phyloP scores from a whole-genome alignment of 2,113 vertebrate species.

The Romanogobio albipinnatus region DNA sequence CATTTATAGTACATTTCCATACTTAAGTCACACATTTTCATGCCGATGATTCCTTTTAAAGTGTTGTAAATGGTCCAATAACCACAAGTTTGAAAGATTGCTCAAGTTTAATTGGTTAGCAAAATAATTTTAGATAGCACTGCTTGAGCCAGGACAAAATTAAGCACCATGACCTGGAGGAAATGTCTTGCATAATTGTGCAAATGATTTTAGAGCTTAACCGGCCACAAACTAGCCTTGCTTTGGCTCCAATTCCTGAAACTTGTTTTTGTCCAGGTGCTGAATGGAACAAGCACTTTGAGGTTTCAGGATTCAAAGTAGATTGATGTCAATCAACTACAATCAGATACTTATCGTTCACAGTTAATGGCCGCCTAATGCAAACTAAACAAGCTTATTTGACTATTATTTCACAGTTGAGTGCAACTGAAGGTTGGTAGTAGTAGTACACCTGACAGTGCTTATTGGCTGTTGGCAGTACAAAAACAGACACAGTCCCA shows the following conservation, averaged over 20 bases:
- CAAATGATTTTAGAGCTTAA: constrained; percentile 37
- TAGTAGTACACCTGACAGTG: not conserved
- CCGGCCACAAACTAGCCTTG: not conserved
- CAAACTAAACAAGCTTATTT: constrained; percentile 19
- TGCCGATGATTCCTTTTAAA: not conserved
- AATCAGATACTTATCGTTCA: not conserved
- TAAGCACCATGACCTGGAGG: constrained; percentile 1
- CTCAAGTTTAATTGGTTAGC: not conserved
- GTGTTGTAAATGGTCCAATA: not conserved
- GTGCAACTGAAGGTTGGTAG: not conserved
- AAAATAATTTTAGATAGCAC: constrained; percentile 19
- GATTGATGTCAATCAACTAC: constrained; percentile 49
- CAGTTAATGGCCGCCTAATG: not conserved
- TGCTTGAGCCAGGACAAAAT: constrained; percentile 14
- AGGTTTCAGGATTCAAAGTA: constrained; percentile 54
- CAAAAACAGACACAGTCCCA: not conserved
- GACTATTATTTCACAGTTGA: constrained; percentile 14
- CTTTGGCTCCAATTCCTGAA: constrained; percentile 50
- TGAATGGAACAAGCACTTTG: not conserved
- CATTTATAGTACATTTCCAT: not conserved
- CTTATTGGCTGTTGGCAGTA: not conserved
- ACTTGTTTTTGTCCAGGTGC: constrained; percentile 38
- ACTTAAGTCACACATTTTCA: not conserved
- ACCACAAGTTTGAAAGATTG: not conserved
- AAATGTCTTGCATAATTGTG: constrained; percentile 46